Conservation (phyloP, 2,113 vertebrate genomes). For the Chunga burmeisteri region DNA sequence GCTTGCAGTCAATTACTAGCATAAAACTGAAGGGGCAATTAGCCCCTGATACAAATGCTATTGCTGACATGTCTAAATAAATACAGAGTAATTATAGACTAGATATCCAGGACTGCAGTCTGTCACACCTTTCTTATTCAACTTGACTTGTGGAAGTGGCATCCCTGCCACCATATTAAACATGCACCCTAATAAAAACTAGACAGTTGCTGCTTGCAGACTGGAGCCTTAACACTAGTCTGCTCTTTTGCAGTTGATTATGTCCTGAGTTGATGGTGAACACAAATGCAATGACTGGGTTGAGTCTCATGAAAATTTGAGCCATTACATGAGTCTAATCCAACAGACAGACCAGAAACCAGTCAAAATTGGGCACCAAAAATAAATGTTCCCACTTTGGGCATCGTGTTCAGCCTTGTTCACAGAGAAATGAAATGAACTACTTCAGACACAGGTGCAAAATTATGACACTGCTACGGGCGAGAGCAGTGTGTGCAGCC, state of each 20-base stretch:
- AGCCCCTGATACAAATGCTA: background rate
- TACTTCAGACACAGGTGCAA: slow-evolving; percentile 72
- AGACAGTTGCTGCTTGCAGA: background rate
- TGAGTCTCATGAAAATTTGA: background rate
- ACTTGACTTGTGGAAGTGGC: background rate
- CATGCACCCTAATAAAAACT: background rate
- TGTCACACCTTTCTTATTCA: background rate
- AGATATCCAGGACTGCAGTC: background rate
- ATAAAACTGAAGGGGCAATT: slow-evolving; percentile 8
- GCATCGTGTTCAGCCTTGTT: slow-evolving; percentile 42
- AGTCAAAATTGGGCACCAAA: slow-evolving; percentile 50
- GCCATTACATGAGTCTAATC: background rate
- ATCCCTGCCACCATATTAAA: background rate
- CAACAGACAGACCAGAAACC: background rate
- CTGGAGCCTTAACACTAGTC: background rate
- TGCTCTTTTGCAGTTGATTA: background rate
- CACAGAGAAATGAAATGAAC: slow-evolving; percentile 46
- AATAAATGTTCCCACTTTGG: slow-evolving; percentile 63
- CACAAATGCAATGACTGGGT: background rate
- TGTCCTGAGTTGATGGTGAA: background rate
- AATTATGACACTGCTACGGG: slow-evolving; percentile 50
- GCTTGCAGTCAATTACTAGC: background rate
- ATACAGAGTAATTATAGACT: background rate
- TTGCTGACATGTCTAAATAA: slow-evolving; percentile 9
- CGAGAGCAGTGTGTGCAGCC: slow-evolving; percentile 1